Evolutionary conservation across 2,113 vertebrate genomes (phyloP).

Genomic region (Nerophis lumbriciformis): DNA sequence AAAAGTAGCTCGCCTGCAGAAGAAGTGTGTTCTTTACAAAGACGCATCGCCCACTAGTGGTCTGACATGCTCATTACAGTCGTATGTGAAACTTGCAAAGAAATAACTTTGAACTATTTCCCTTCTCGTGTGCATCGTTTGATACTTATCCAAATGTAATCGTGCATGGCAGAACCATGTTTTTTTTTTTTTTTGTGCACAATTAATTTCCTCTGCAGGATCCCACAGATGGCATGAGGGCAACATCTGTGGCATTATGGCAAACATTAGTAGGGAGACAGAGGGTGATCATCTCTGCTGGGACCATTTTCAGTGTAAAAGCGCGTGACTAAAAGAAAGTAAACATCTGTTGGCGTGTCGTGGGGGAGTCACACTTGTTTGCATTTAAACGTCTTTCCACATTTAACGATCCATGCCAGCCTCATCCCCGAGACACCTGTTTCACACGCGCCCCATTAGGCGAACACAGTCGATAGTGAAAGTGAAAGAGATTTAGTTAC

Average conservation of each 20-base stretch:
- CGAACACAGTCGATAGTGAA: slow-evolving; percentile 30
- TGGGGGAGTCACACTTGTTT: neutral
- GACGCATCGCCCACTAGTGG: no score
- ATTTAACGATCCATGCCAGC: slow-evolving; percentile 21
- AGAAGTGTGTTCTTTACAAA: no score
- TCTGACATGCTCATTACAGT: no score
- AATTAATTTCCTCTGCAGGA: neutral
- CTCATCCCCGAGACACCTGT: slow-evolving; percentile 54
- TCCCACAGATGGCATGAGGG: neutral
- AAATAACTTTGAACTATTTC: no score
- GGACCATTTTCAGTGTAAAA: slow-evolving; percentile 18
- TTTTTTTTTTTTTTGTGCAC: no score
- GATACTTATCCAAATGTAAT: no score
- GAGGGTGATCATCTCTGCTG: slow-evolving; percentile 32
- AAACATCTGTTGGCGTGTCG: slow-evolving; percentile 57
- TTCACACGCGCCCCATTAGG: slow-evolving; percentile 47
- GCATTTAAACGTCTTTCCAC: slow-evolving; percentile 15
- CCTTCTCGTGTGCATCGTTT: no score
- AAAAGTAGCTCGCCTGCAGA: no score
- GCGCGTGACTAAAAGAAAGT: slow-evolving; percentile 21
- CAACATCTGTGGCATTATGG: slow-evolving; percentile 22
- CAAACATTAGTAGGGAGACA: slow-evolving; percentile 38
- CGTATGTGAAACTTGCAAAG: no score
- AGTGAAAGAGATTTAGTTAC: slow-evolving; percentile 62
- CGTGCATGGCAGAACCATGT: no score